A percentile compares a stretch with the other conserved stretches of the same genome.
Conservation (phyloP, 1,140 invertebrate genomes). For the Micrasema minimum region DNA sequence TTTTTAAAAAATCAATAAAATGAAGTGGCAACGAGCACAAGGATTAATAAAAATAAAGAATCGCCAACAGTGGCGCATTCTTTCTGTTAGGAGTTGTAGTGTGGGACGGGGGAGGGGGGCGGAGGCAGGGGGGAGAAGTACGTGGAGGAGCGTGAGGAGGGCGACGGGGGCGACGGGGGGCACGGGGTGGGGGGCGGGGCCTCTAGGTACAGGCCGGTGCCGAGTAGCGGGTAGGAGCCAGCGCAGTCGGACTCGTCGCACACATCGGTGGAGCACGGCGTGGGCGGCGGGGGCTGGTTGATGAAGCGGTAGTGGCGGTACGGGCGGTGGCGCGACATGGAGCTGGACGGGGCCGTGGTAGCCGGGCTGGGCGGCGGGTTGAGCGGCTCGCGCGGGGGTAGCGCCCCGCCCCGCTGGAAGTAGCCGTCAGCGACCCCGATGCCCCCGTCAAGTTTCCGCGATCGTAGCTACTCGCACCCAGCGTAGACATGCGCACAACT, state of each 20-base stretch:
- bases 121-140: conserved; percentile 80
- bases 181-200: conserved; percentile 89
- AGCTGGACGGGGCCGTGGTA: conserved; percentile 69
- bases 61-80: background rate
- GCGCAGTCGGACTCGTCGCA: conserved; percentile 86
- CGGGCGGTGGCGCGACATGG: conserved; percentile 71
- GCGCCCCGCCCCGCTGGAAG: conserved; percentile 57
- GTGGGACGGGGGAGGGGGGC: conserved; percentile 77
- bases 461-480: conserved; percentile 77
- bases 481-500: conserved; percentile 73
- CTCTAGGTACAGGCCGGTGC: conserved; percentile 71
- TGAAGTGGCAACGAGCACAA: conserved; percentile 1
- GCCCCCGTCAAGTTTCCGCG: conserved; percentile 85
- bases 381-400: conserved; percentile 83
- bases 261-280: conserved; percentile 93
- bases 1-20: conserved; percentile 15
- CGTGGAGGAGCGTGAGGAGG: conserved; percentile 82
- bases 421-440: conserved; percentile 78
- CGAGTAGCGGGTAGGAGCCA: conserved; percentile 65
- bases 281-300: conserved; percentile 90
- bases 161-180: conserved; percentile 85
- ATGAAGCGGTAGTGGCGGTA: conserved; percentile 82
- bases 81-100: conserved; percentile 49
- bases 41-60: background rate
- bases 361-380: conserved; percentile 93